Base-by-base conservation (phyloP, 2,888 invertebrate species). In the Sialis lutaria region DNA sequence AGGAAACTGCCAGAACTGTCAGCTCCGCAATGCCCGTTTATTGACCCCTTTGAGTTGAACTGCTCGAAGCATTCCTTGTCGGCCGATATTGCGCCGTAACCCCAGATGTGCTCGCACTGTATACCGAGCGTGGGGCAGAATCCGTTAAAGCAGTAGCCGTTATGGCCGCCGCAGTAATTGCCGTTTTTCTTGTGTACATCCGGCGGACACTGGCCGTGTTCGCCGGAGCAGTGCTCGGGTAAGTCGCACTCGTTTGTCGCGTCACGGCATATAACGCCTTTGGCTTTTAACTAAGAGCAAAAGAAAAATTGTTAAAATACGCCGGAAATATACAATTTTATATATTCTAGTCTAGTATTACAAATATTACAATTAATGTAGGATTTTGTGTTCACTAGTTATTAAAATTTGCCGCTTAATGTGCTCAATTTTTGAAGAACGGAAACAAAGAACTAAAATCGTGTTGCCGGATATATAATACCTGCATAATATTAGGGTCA, bases 61-160 rank as follows among this genome's bases (percentile, higher is more conserved):
- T 91, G 85, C 52, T 91, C 88, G 65, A 86, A 96, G 68, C 96
- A 97, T 57, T 87, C 79, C 52, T 75, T 74, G 60, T 91, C 89
- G 3, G 86, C 92, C 0, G 84, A 81, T 42, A 74, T 68, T 0
- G 89, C 83, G 8, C 86, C 87, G 55, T 81, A 77, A 30, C 95
- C 96, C 97, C 97, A 98, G 55, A 97, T 85, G 53, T 77, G 75
- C 61, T 86, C 83, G 63, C 97, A 98, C 65, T 97, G 96, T 40
- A 82, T 65, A 51, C 82, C 74, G 49, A 90, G 68, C 13, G 92
- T 88, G 31, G 93, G 92, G 61, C 96, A 96, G 51, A 82, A 73
- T 2, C 96, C 96, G 56, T 86, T 81, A 70, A 89, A 92, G 68
- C 96, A 96, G 67, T 83, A 86, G 9, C 91, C 89, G 48, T 73